phyloP scores from a whole-genome alignment of 2,888 invertebrate species.

The Cenopis cana region DNA sequence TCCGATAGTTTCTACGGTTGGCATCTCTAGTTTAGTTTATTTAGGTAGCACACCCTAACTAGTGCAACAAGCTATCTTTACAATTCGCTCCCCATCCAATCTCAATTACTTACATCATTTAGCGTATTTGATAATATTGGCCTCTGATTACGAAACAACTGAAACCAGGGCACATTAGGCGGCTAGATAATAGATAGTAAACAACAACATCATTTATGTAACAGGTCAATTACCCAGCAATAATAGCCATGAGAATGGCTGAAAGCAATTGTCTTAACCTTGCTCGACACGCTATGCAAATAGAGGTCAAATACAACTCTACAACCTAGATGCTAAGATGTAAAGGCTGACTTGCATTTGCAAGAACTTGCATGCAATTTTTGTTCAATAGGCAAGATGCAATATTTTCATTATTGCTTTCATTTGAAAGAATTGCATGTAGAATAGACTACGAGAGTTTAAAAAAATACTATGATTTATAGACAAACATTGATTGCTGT shows the following conservation, averaged over 20 bases:
- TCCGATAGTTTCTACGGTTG: too few species aligned
- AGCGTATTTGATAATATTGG: neutral
- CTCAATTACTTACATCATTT: neutral
- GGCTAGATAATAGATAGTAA: neutral
- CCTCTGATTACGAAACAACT: slow-evolving; percentile 20
- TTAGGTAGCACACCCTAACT: neutral
- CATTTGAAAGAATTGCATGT: too few species aligned
- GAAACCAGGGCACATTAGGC: slow-evolving; percentile 22
- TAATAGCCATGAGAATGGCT: slow-evolving; percentile 49
- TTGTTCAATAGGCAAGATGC: too few species aligned
- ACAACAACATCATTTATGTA: slow-evolving; percentile 39
- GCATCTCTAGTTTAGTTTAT: too few species aligned
- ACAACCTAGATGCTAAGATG: too few species aligned
- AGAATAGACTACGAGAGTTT: too few species aligned
- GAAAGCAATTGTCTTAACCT: slow-evolving; percentile 57
- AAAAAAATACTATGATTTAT: too few species aligned
- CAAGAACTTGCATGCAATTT: too few species aligned
- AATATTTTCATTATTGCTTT: too few species aligned
- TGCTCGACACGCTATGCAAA: slow-evolving; percentile 47
- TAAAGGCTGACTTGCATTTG: too few species aligned
- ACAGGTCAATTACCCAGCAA: slow-evolving; percentile 62
- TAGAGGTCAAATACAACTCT: neutral
- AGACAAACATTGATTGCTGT: too few species aligned
- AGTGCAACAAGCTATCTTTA: neutral
- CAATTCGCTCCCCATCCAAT: neutral